Conservation (phyloP, 2,888 invertebrate species). For the Spodoptera littoralis region DNA sequence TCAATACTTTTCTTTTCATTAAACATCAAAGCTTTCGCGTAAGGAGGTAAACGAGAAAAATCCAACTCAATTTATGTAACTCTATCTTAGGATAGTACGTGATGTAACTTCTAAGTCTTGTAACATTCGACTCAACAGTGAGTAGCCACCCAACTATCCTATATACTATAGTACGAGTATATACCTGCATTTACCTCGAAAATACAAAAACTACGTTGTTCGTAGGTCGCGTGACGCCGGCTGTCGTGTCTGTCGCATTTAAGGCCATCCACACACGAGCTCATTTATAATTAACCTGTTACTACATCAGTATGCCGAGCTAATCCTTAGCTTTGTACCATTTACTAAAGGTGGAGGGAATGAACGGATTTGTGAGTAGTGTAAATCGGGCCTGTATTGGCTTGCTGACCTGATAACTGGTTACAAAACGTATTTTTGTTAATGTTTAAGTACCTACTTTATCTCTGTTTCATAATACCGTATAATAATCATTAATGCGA, state of each 20-base stretch:
- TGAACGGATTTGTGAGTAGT: conserved; percentile 18
- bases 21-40: conserved; percentile 5
- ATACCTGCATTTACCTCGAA: conserved; percentile 26
- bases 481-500: no score
- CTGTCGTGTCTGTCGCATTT: conserved; percentile 48
- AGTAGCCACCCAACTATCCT: conserved; percentile 16
- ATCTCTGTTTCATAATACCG: no score
- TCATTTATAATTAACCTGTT: conserved; percentile 61
- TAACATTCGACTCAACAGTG: conserved; percentile 25
- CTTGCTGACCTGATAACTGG: no score
- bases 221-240: conserved; percentile 42
- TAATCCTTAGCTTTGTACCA: conserved; percentile 41
- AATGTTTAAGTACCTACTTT: no score
- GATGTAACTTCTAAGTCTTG: conserved; percentile 15
- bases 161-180: background rate
- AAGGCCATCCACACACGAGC: conserved; percentile 53
- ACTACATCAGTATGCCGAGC: conserved; percentile 46
- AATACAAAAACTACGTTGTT: conserved; percentile 40
- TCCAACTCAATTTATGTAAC: conserved; percentile 17
- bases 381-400: background rate
- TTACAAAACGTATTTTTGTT: no score
- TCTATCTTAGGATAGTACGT: conserved; percentile 13
- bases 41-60: conserved; percentile 3
- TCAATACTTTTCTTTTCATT: background rate
- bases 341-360: conserved; percentile 31